Evolutionary conservation across 2,797 vertebrate genomes (phyloP).

Genomic region (Gymnoscopelus braueri): DNA sequence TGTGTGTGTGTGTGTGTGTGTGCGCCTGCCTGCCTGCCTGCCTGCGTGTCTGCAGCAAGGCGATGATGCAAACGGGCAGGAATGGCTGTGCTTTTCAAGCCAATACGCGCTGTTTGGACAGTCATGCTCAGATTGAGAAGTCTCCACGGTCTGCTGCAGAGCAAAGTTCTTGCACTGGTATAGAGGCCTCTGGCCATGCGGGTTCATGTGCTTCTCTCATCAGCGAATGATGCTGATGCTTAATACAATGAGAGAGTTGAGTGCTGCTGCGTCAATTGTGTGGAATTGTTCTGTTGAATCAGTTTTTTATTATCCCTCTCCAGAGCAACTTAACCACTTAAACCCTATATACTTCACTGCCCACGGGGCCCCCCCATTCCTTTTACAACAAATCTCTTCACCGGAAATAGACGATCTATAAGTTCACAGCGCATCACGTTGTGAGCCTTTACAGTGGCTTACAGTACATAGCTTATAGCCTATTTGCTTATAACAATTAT

Average conservation of each 20-base stretch:
- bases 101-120: constrained; percentile 57
- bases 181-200: not conserved
- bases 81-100: constrained; percentile 52
- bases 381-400: no score
- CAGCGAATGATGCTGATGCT: constrained; percentile 26
- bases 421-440: no score
- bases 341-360: no score
- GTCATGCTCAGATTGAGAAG: constrained; percentile 57
- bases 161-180: constrained; percentile 30
- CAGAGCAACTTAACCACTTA: no score
- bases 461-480: no score
- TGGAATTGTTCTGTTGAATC: no score
- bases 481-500: no score
- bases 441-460: no score
- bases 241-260: constrained; percentile 38
- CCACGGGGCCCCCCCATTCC: no score
- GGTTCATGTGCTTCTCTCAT: constrained; percentile 63
- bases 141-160: constrained; percentile 34
- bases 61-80: constrained; percentile 62
- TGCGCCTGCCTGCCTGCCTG: not conserved
- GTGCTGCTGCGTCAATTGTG: constrained; percentile 32
- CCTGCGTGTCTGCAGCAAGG: not conserved
- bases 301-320: no score
- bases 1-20: constrained; percentile 9
- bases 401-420: no score